phyloP scores from a whole-genome alignment of 2,888 invertebrate genomes.

The Cryptops parisi region DNA sequence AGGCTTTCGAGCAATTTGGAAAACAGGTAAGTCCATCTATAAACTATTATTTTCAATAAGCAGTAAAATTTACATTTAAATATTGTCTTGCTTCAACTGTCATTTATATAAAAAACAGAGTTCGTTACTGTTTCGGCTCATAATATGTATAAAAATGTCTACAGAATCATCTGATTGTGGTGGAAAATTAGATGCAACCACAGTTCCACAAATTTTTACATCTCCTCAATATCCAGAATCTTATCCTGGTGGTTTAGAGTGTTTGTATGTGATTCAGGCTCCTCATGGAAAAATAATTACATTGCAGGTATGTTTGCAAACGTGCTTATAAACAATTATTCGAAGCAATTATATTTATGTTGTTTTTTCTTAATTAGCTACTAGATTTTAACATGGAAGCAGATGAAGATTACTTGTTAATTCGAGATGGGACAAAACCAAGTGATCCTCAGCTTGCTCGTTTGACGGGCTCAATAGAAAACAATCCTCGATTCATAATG shows the following conservation, averaged over 20 bases:
- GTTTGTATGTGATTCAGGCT: constrained; percentile 79
- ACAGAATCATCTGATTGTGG: constrained; percentile 69
- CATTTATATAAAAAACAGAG: constrained; percentile 7
- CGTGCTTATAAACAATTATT: neutral
- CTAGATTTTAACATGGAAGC: constrained; percentile 30
- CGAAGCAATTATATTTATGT: neutral
- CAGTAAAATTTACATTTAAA: neutral
- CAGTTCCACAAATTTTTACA: constrained; percentile 72
- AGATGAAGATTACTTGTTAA: constrained; percentile 58
- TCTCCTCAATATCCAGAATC: constrained; percentile 86
- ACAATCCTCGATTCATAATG: constrained; percentile 66
- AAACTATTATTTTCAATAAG: too few species aligned
- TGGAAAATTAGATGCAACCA: constrained; percentile 68
- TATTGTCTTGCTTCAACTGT: neutral
- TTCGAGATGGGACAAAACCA: constrained; percentile 81
- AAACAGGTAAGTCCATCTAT: constrained; percentile 24
- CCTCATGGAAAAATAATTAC: constrained; percentile 84
- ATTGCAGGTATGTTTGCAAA: constrained; percentile 46
- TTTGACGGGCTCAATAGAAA: constrained; percentile 59
- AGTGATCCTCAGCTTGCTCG: constrained; percentile 69
- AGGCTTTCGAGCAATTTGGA: constrained; percentile 49
- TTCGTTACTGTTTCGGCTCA: neutral
- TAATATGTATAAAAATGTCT: constrained; percentile 13
- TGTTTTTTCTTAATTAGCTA: constrained; percentile 24
- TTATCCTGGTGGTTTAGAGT: constrained; percentile 92